These are phyloP conservation scores for Halyomorpha halys DNA, from an alignment of 1,140 invertebrate genomes.

Conservation along the genomic window DNA sequence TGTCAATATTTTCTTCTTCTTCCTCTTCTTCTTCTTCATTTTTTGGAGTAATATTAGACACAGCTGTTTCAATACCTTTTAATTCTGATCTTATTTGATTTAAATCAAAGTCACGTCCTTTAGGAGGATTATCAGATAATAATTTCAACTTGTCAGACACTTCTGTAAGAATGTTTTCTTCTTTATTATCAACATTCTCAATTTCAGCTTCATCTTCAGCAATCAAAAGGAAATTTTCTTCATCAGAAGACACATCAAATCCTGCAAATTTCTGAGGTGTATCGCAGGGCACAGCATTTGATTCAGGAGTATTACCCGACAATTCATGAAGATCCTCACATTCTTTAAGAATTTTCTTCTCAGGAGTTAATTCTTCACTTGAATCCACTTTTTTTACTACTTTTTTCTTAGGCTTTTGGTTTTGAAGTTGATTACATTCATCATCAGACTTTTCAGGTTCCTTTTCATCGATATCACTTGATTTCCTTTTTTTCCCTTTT, in stretches of 20 bases:
- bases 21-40: no score
- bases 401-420: conserved; percentile 13
- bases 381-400: conserved; percentile 18
- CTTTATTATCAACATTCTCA: conserved; percentile 8
- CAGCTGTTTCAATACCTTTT: conserved; percentile 60
- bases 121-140: conserved; percentile 35
- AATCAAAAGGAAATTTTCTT: conserved; percentile 11
- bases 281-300: background rate
- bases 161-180: conserved; percentile 10
- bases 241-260: conserved; percentile 9
- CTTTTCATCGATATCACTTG: conserved; percentile 22
- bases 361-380: conserved; percentile 5
- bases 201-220: conserved; percentile 15
- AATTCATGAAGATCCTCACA: background rate
- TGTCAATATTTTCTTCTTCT: conserved; percentile 1
- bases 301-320: background rate
- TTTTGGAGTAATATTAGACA: conserved; percentile 36
- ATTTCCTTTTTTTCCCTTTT: conserved; percentile 26
- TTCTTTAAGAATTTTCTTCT: background rate
- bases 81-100: conserved; percentile 73
- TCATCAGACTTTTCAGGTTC: conserved; percentile 18
- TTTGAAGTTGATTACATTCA: conserved; percentile 15
- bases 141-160: conserved; percentile 21
- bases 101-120: conserved; percentile 65
- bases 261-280: conserved; percentile 17